A percentile compares a stretch with the other conserved stretches of the same genome.
phyloP scores from a whole-genome alignment of 2,888 invertebrate genomes.

The Melinopterus prodromus region DNA sequence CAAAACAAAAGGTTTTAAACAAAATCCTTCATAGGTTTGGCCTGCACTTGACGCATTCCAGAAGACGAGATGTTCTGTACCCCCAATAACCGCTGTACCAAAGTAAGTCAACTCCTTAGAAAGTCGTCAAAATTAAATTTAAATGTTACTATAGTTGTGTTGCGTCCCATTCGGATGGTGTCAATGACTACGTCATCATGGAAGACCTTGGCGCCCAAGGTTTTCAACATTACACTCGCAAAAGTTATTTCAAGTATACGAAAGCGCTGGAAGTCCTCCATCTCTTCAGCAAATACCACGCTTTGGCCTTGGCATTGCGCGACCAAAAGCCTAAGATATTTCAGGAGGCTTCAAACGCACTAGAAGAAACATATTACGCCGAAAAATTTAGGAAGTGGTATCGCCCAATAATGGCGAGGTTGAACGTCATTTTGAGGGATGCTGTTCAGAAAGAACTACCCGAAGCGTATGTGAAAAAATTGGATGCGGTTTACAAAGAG shows the following conservation, averaged over 20 bases:
- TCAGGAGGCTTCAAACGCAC: conserved; percentile 42
- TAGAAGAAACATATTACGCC: conserved; percentile 67
- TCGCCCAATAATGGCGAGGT: conserved; percentile 60
- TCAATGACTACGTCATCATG: conserved; percentile 59
- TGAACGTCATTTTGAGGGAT: conserved; percentile 66
- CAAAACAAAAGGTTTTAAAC: background rate
- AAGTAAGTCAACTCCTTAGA: conserved; percentile 43
- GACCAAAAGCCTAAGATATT: conserved; percentile 57
- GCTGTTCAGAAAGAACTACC: conserved; percentile 72
- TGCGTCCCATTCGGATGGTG: conserved; percentile 55
- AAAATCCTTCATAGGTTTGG: conserved; percentile 53
- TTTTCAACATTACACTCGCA: conserved; percentile 52
- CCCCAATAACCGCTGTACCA: conserved; percentile 48
- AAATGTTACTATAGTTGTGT: conserved; percentile 43
- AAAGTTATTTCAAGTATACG: conserved; percentile 50
- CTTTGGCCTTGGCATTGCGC: conserved; percentile 59
- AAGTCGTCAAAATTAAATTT: conserved; percentile 6
- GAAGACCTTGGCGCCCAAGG: conserved; percentile 57
- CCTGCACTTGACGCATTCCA: conserved; percentile 60
- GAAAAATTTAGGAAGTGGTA: conserved; percentile 68
- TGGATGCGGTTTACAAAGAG: conserved; percentile 64
- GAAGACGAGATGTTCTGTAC: conserved; percentile 45
- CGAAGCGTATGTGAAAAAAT: conserved; percentile 65
- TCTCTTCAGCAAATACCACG: conserved; percentile 61
- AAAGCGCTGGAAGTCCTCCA: conserved; percentile 54